Conservation (phyloP, 1,140 invertebrate species). For the Holotrichia oblita region DNA sequence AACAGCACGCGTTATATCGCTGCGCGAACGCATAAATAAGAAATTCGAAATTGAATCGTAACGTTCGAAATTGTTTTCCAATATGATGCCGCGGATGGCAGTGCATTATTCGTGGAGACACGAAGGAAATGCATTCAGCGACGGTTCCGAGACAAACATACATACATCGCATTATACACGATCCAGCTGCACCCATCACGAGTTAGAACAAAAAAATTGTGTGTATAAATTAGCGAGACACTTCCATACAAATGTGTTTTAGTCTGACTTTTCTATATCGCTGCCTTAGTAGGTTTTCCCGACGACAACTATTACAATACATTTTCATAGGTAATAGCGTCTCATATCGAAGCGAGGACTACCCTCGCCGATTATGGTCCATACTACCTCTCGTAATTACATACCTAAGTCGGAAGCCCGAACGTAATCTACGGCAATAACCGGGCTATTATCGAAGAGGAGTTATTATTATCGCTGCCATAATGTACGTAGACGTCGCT, state of each 20-base stretch:
- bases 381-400: background rate
- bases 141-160: too few species aligned
- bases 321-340: background rate
- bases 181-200: too few species aligned
- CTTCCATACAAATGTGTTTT: background rate
- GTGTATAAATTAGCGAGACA: too few species aligned
- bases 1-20: background rate
- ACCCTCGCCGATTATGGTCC: background rate
- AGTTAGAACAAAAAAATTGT: too few species aligned
- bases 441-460: slow-evolving; percentile 32
- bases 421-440: slow-evolving; percentile 35
- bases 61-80: slow-evolving; percentile 26
- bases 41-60: slow-evolving; percentile 24
- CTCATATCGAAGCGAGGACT: background rate
- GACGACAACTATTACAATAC: background rate
- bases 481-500: slow-evolving; percentile 2
- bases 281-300: background rate
- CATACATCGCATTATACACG: too few species aligned
- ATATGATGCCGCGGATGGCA: background rate
- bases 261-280: background rate
- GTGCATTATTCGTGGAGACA: too few species aligned
- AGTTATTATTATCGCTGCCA: slow-evolving; percentile 37
- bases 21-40: slow-evolving; percentile 23
- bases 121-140: background rate
- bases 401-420: slow-evolving; percentile 26